phyloP scores from a whole-genome alignment of 2,888 invertebrate genomes.

The Eurytoma californica region DNA sequence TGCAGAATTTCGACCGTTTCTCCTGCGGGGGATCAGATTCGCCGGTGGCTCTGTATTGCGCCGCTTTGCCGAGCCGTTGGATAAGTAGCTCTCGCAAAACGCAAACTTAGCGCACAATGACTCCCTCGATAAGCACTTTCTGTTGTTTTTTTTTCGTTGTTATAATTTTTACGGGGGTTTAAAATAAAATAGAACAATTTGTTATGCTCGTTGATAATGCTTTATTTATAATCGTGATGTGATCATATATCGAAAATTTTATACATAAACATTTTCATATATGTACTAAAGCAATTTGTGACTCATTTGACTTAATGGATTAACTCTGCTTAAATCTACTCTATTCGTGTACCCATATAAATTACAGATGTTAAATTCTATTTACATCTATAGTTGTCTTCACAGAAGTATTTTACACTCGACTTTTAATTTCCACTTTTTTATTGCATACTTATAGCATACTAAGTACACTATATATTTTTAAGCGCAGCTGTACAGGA shows the following conservation, averaged over 20 bases:
- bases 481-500: not conserved
- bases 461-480: not conserved
- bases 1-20: not conserved
- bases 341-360: not conserved
- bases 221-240: no score
- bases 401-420: not conserved
- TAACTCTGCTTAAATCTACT: not conserved
- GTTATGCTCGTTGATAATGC: no score
- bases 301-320: no score
- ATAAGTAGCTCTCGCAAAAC: not conserved
- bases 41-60: no score
- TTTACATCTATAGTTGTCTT: constrained; percentile 17
- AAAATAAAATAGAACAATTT: no score
- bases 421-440: constrained; percentile 38
- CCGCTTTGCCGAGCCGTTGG: no score
- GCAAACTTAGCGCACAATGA: no score
- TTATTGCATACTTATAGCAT: constrained; percentile 26
- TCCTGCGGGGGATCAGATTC: not conserved
- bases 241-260: no score
- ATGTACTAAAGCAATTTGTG: no score
- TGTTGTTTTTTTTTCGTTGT: not conserved
- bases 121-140: no score
- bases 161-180: not conserved
- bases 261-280: no score
- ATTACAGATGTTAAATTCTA: not conserved